Base-by-base conservation (phyloP, 2,113 vertebrate species). In the Podiceps cristatus region DNA sequence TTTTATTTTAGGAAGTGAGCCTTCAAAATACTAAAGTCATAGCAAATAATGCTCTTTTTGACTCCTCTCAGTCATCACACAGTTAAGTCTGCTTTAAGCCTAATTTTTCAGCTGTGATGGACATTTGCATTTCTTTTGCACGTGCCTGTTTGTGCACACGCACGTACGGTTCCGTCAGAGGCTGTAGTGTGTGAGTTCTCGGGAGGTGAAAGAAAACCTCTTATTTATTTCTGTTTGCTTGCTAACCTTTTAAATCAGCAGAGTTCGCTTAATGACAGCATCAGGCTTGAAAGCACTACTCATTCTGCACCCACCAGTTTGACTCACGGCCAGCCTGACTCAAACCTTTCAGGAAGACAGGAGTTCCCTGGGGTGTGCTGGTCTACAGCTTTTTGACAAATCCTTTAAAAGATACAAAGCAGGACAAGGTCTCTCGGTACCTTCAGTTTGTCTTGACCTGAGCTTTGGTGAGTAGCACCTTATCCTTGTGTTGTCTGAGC, bases 151-250 rank as follows among this genome's bases (percentile, higher is more conserved):
- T 37, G 40, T 33, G 22, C 33, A 64, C 37, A n/a, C 0, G 1
- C 37, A 42, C 3, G 25, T 40, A 37, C 42, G 22, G 24, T 9
- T 83, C 67, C 71, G 18, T 49, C 73, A 90, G 56, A 35, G 35
- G 49, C 42, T 94, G 35, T 58, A 11, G 25, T 37, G 7, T 19
- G 19, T 4, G 19, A 95, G 67, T 29, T 82, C 66, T 78, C 1
- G 0, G 29, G 33, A 91, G 47, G 47, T 1, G 1, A 60, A 45
- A 77, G 64, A 91, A 91, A 90, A 85, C 78, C 78, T 75, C 60
- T 55, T 85, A 90, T 89, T 94, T 91, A 69, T 31, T 31, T 96
- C 85, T 63, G 18, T 62, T 78, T 73, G 69, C 94, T 92, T 58
- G 62, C 62, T 92, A 86, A 72, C 80, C 85, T 83, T 86, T 86